These are phyloP conservation scores for Syngnathus typhle DNA, from an alignment of 2,113 vertebrate species.

Conservation along the genomic window DNA sequence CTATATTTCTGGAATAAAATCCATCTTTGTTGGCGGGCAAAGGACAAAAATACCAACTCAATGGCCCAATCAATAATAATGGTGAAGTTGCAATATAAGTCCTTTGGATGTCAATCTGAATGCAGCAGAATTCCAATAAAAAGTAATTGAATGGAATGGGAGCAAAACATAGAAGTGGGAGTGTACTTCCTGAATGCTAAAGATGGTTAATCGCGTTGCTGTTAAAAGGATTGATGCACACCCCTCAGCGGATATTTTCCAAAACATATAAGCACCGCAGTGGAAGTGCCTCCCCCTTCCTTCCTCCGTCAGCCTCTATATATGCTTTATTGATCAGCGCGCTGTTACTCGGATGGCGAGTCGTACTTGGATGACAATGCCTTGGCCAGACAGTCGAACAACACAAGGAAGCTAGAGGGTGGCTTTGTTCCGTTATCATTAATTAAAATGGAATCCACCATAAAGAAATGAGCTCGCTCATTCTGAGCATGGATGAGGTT, in stretches of 20 bases:
- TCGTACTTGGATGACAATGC: constrained; percentile 27
- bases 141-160: background rate
- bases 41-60: background rate
- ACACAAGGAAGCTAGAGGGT: background rate
- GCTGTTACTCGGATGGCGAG: constrained; percentile 38
- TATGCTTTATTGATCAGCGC: constrained; percentile 47
- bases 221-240: constrained; percentile 3
- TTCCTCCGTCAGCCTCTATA: constrained; percentile 33
- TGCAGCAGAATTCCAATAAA: background rate
- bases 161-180: background rate
- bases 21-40: background rate
- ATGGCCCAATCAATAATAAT: background rate
- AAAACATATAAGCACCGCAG: constrained; percentile 24
- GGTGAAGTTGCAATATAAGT: background rate
- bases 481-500: background rate
- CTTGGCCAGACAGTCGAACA: constrained; percentile 26
- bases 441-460: constrained; percentile 1
- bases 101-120: background rate
- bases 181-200: background rate
- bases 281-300: constrained; percentile 9
- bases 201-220: background rate
- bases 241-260: constrained; percentile 15
- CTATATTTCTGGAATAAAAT: background rate
- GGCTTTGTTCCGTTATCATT: background rate
- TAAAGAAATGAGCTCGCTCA: background rate